phyloP scores from a whole-genome alignment of 2,888 invertebrate genomes.

The Trissoscelio sp. region DNA sequence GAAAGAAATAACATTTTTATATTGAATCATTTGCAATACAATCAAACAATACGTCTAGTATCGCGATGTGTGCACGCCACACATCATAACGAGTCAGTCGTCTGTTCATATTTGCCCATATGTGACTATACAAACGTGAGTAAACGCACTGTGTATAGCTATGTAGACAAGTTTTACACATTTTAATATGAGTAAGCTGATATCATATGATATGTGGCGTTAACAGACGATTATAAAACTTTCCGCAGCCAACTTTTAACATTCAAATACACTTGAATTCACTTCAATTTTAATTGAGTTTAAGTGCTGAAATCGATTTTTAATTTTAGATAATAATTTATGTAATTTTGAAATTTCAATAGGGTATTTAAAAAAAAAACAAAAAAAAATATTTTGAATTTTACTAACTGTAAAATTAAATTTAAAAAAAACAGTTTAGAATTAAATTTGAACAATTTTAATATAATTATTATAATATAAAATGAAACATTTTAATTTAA shows the following conservation, averaged over 20 bases:
- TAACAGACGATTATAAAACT: constrained; percentile 57
- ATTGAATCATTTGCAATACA: constrained; percentile 43
- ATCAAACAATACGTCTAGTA: constrained; percentile 29
- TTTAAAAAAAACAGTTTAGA: no score
- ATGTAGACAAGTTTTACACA: constrained; percentile 53
- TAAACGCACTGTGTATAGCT: constrained; percentile 18
- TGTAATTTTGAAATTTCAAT: no score
- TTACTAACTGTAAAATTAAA: no score
- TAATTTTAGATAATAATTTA: no score
- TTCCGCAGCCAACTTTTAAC: constrained; percentile 41
- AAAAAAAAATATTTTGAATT: no score
- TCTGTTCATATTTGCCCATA: constrained; percentile 56
- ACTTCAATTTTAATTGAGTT: no score
- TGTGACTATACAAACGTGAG: constrained; percentile 52
- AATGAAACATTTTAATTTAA: no score
- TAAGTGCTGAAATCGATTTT: no score
- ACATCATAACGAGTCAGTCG: constrained; percentile 38
- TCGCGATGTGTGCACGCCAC: constrained; percentile 5
- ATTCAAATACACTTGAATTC: no score
- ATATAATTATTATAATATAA: no score
- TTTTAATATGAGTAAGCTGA: constrained; percentile 59
- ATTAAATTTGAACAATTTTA: no score
- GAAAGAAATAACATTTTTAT: constrained; percentile 41
- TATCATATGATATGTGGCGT: constrained; percentile 53
- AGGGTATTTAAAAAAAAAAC: no score